These are phyloP conservation scores for Colletes latitarsis DNA, from an alignment of 1,140 invertebrate species.

Conservation along the genomic window DNA sequence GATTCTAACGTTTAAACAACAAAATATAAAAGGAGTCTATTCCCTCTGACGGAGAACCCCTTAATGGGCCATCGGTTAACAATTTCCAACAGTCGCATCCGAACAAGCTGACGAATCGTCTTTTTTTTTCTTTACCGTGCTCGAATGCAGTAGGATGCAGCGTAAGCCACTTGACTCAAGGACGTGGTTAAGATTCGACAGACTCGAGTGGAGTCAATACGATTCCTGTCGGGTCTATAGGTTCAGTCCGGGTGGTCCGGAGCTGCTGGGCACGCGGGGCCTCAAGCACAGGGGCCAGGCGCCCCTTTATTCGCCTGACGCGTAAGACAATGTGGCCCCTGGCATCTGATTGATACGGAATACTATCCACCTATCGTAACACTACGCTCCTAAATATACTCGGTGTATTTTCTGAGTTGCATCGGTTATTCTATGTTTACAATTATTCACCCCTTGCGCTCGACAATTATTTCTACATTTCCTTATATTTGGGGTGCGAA, in stretches of 20 bases:
- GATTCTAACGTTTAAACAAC: background rate
- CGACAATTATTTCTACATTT: no score
- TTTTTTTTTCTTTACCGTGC: conserved; percentile 21
- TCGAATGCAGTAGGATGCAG: conserved; percentile 54
- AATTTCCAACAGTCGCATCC: conserved; percentile 9
- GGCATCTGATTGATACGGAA: conserved; percentile 77
- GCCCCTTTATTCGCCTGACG: conserved; percentile 72
- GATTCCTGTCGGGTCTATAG: conserved; percentile 71
- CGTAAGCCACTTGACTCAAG: conserved; percentile 62
- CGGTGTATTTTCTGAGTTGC: conserved; percentile 45
- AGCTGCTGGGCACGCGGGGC: conserved; percentile 54
- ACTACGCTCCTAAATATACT: conserved; percentile 60
- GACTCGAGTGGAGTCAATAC: conserved; percentile 71
- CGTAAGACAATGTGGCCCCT: conserved; percentile 75
- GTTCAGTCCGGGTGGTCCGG: conserved; percentile 75
- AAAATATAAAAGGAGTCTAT: no score
- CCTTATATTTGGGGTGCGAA: no score
- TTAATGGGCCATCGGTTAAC: conserved; percentile 8
- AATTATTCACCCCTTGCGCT: background rate
- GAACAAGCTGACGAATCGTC: conserved; percentile 11
- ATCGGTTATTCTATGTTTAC: background rate
- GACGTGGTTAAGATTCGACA: conserved; percentile 63
- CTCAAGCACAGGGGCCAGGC: conserved; percentile 54
- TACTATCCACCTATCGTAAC: conserved; percentile 73
- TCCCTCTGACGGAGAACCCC: background rate